phyloP scores from a whole-genome alignment of 2,797 vertebrate genomes.

The Stomatorhinus walkeri region DNA sequence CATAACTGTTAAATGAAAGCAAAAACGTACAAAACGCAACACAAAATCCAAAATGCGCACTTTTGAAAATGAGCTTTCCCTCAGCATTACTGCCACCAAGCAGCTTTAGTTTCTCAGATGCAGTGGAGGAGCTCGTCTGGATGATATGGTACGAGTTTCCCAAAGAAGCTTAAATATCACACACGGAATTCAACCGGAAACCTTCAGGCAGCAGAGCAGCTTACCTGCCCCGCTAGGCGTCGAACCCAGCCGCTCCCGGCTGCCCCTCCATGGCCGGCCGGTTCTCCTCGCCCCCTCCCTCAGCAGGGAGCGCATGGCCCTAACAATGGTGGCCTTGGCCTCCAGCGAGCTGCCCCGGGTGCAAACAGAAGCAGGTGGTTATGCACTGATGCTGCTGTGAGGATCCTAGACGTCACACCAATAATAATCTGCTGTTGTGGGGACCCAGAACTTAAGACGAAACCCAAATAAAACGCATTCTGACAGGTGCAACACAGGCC shows the following conservation, averaged over 20 bases:
- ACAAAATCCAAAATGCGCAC: background rate
- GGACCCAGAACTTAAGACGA: background rate
- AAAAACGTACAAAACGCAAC: background rate
- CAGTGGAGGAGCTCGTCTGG: background rate
- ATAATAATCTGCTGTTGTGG: background rate
- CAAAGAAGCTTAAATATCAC: background rate
- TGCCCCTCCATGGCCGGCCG: conserved; percentile 51
- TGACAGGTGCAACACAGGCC: background rate
- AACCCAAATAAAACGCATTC: background rate
- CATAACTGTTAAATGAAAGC: background rate
- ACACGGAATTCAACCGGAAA: background rate
- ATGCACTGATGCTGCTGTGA: background rate
- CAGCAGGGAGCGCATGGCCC: conserved; percentile 74
- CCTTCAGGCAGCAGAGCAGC: background rate
- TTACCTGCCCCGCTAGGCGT: conserved; percentile 68
- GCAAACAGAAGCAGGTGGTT: background rate
- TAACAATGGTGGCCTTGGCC: conserved; percentile 72
- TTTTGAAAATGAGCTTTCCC: background rate
- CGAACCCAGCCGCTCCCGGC: conserved; percentile 59
- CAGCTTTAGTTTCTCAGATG: background rate
- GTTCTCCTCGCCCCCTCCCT: conserved; percentile 68
- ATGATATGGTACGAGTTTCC: background rate
- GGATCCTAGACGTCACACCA: background rate
- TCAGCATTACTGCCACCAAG: background rate
- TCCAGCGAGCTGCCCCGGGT: conserved; percentile 64